Base-by-base conservation (phyloP, 92 coral and sea anemone species). In the Palythoa caribaeorum region DNA sequence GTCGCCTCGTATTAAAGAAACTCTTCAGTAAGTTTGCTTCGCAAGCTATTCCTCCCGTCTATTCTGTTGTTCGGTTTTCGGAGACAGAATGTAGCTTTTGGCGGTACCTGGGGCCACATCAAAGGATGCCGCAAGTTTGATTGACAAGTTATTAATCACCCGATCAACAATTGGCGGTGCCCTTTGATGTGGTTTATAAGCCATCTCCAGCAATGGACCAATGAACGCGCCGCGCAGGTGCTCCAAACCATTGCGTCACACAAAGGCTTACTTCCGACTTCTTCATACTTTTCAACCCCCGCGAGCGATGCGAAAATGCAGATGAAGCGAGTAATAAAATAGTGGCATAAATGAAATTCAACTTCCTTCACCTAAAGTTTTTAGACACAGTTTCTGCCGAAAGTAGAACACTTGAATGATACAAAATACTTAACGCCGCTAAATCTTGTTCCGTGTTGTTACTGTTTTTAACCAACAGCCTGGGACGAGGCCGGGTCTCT, bases 61-160 rank as follows among this genome's bases (percentile, higher is more conserved):
- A 69, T 86, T 92, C 91, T 93, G 98, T 92, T 95, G 94, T 92
- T 94, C 90, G 88, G 87, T 86, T 79, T 62, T 84, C 91, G 84
- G 90, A 87, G 93, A 76, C 83, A 85, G 86, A 76, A 87, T 90
- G 90, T 90, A 90, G 91, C 74, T 78, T 94, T 86, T 93, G 94
- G 98, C 93, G 88, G 93, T 93, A 90, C 90, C 92, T 79, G 76
- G 92, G 96, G 81, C 87, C 80, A 91, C 97, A 87, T 97, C 99
- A 97, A 95, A 97, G 95, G 89, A 84, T 37, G 91, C 96, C 99
- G 98, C 93, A 68, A 74, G 35, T 73, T 89, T 97, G 99, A 97
- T 95, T 97, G 99, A 97, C 99, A 93, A 81, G 93, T 90, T 89
- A 92, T 91, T 95, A 97, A 97, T 97, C 99, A 95, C 98, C 92